phyloP scores from a whole-genome alignment of 2,888 invertebrate genomes.

The Deilephila porcellus region DNA sequence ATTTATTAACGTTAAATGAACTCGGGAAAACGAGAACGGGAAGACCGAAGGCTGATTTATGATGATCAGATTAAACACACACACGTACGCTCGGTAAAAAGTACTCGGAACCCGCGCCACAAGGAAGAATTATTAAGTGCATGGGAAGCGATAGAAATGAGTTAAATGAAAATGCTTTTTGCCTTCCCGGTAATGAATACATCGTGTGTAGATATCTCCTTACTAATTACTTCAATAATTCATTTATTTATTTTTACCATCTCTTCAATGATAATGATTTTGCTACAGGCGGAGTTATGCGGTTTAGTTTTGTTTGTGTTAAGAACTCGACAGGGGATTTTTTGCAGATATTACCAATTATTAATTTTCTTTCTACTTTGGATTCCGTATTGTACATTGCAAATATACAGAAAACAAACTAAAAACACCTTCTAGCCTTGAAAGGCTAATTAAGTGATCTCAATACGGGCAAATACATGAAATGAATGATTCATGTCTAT shows the following conservation, averaged over 20 bases:
- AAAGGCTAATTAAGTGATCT: too few species aligned
- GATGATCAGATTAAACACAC: conserved; percentile 24
- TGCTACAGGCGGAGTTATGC: neutral
- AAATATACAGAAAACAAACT: neutral
- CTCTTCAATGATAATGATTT: neutral
- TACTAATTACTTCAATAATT: neutral
- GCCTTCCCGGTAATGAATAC: neutral
- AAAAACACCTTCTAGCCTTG: too few species aligned
- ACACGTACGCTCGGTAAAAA: conserved; percentile 16
- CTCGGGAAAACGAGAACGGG: conserved; percentile 16
- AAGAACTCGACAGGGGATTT: neutral
- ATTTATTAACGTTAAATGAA: conserved; percentile 26
- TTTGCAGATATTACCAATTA: neutral
- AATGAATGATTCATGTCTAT: neutral
- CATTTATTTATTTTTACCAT: neutral
- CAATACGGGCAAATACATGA: neutral
- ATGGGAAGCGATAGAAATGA: conserved; percentile 22
- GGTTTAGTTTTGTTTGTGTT: neutral
- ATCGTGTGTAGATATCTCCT: neutral
- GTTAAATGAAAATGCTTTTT: conserved; percentile 18
- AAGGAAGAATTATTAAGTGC: conserved; percentile 23
- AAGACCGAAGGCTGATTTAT: conserved; percentile 26
- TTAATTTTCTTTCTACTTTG: neutral
- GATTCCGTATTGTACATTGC: neutral
- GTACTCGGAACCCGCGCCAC: conserved; percentile 21